Evolutionary conservation across 2,797 vertebrate species (phyloP).

Genomic region (Sebastes iracundus): DNA sequence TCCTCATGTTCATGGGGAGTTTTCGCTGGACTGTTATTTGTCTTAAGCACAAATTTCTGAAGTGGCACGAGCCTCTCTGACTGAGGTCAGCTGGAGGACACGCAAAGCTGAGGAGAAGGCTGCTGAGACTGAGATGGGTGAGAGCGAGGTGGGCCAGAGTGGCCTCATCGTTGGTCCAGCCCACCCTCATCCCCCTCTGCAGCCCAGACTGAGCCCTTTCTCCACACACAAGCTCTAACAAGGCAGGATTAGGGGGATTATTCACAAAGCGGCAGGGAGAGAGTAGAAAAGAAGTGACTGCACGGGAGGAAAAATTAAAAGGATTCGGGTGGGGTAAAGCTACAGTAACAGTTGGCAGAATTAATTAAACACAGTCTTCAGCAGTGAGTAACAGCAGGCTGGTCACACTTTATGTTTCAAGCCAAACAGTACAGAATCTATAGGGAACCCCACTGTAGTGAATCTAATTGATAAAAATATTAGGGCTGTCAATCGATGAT

Average conservation of each 20-base stretch:
- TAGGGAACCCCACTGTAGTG: no score
- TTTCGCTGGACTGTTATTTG: background rate
- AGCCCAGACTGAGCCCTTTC: constrained; percentile 37
- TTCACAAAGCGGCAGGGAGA: constrained; percentile 37
- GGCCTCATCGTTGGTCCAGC: background rate
- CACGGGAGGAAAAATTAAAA: constrained; percentile 3
- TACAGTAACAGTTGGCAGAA: constrained; percentile 25
- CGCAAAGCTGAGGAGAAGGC: background rate
- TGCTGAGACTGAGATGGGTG: constrained; percentile 2
- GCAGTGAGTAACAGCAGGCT: background rate
- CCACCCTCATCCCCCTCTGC: constrained; percentile 1
- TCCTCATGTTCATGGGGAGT: background rate
- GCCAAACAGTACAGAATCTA: background rate
- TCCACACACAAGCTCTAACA: constrained; percentile 24
- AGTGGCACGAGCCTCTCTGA: background rate
- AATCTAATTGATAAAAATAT: background rate
- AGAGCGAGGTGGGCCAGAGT: constrained; percentile 18
- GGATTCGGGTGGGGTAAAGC: background rate
- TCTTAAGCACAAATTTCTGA: constrained; percentile 11
- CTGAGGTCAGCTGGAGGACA: constrained; percentile 27
- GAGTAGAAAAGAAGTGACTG: constrained; percentile 29
- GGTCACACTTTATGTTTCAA: background rate
- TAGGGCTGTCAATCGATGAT: no score
- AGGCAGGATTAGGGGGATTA: constrained; percentile 66
- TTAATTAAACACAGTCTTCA: background rate